A percentile compares a stretch with the other conserved stretches of the same genome.
Evolutionary conservation across 2,888 invertebrate genomes (phyloP).

Genomic region (Drosophila phalerata): DNA sequence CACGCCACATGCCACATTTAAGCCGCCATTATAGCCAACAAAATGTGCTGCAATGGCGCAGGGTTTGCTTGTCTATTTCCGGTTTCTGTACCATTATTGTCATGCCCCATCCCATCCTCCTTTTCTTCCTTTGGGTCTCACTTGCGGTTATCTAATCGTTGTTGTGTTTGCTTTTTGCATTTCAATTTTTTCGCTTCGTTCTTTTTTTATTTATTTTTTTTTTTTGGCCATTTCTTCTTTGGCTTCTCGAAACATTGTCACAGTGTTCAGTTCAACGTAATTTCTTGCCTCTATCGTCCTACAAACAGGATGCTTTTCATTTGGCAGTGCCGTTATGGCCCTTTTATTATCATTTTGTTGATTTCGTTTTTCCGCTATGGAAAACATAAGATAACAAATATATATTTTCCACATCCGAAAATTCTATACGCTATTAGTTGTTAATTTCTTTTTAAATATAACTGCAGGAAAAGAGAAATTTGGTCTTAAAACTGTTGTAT

Average conservation of each 20-base stretch:
- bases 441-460: conserved; percentile 5
- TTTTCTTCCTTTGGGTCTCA: conserved; percentile 7
- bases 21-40: conserved; percentile 53
- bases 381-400: conserved; percentile 26
- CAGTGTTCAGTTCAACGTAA: conserved; percentile 15
- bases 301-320: conserved; percentile 40
- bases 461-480: neutral
- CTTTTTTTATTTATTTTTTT: conserved; percentile 3
- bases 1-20: conserved; percentile 59
- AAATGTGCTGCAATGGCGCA: conserved; percentile 10
- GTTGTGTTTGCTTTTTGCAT: conserved; percentile 69
- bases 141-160: conserved; percentile 71
- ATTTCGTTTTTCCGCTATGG: conserved; percentile 64
- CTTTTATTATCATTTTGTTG: conserved; percentile 77
- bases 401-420: conserved; percentile 5
- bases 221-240: conserved; percentile 20
- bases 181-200: conserved; percentile 48
- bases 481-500: neutral
- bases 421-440: conserved; percentile 28
- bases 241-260: conserved; percentile 32
- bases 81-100: conserved; percentile 65
- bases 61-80: conserved; percentile 68
- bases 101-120: conserved; percentile 16
- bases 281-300: conserved; percentile 7
- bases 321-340: conserved; percentile 58